A percentile compares a stretch with the other conserved stretches of the same genome.
Evolutionary conservation across 2,797 vertebrate species (phyloP).

Genomic region (Leptatherina wallacei): DNA sequence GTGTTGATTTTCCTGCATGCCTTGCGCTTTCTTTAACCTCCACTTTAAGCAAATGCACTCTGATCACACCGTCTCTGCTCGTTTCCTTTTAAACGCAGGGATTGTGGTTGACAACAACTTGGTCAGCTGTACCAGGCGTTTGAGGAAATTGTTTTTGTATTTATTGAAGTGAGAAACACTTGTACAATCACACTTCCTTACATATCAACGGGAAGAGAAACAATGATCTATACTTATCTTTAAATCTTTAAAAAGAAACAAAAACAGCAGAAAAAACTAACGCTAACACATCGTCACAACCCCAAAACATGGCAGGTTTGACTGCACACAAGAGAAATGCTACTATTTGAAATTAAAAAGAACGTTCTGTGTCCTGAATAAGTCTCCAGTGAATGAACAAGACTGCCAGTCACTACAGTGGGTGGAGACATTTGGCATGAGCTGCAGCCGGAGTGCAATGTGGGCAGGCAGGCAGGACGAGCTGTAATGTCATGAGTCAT

Average conservation of each 20-base stretch:
- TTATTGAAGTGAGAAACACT: conserved; percentile 14
- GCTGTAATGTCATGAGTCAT: conserved; percentile 44
- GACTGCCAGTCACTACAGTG: conserved; percentile 2
- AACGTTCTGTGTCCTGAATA: neutral
- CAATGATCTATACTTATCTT: too few species aligned
- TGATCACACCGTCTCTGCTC: too few species aligned
- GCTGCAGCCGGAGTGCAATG: neutral
- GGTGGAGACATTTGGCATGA: conserved; percentile 9
- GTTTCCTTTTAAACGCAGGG: neutral
- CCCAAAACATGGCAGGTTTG: neutral
- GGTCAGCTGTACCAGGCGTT: neutral
- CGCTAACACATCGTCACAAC: neutral
- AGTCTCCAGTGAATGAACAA: neutral
- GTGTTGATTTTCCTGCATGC: too few species aligned
- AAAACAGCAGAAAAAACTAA: neutral
- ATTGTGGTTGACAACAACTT: neutral
- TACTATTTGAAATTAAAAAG: neutral
- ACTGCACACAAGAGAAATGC: neutral
- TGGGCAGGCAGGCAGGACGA: conserved; percentile 17
- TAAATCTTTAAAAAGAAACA: neutral
- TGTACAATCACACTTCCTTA: conserved; percentile 11
- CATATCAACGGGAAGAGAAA: neutral
- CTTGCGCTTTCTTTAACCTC: too few species aligned
- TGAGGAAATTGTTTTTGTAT: neutral
- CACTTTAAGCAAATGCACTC: neutral